Percentiles rank a stretch among this genome's conserved stretches.
These are phyloP conservation scores for Charanyca ferruginea DNA, from an alignment of 2,888 invertebrate genomes.

Conservation along the genomic window DNA sequence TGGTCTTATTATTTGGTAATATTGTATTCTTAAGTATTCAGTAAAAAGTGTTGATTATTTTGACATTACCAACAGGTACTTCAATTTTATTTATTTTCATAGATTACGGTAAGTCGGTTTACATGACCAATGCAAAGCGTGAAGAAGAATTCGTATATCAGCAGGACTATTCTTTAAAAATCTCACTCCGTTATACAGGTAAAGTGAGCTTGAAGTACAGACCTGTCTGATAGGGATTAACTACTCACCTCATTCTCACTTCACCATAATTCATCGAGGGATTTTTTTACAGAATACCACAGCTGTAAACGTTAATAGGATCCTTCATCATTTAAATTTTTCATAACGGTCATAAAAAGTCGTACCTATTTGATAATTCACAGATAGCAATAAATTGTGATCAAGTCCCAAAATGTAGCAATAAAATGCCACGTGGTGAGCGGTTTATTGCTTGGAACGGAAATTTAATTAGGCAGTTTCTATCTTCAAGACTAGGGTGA, in stretches of 20 bases:
- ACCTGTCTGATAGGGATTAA: too few species aligned
- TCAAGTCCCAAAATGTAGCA: conserved; percentile 76
- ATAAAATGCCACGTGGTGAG: conserved; percentile 81
- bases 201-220: too few species aligned
- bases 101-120: neutral
- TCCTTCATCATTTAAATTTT: conserved; percentile 49
- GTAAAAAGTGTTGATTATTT: too few species aligned
- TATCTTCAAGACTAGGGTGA: conserved; percentile 69
- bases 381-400: conserved; percentile 78
- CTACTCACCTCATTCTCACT: too few species aligned
- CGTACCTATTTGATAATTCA: conserved; percentile 70
- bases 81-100: too few species aligned
- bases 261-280: too few species aligned
- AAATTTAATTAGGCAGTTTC: conserved; percentile 79
- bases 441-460: conserved; percentile 76
- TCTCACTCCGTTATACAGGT: too few species aligned
- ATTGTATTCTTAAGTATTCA: too few species aligned
- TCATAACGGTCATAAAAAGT: conserved; percentile 57
- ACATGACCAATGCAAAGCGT: neutral
- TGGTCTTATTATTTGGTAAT: too few species aligned
- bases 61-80: too few species aligned
- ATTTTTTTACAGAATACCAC: neutral
- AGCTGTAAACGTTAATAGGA: conserved; percentile 35
- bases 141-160: neutral
- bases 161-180: too few species aligned